Evolutionary conservation across 2,888 invertebrate genomes (phyloP).

Genomic region (Carpatolechia fugitivella): DNA sequence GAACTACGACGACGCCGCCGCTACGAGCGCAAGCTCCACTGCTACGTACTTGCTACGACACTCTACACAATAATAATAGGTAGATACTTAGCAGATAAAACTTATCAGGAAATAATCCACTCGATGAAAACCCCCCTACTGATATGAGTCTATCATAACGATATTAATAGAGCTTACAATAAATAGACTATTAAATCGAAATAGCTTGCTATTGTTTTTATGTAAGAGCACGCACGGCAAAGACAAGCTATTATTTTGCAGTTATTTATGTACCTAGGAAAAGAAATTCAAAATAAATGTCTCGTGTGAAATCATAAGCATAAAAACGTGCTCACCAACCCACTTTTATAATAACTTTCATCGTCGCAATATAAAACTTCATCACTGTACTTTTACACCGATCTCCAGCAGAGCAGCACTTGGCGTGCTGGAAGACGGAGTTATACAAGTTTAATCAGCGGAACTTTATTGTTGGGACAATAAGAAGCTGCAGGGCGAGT

Average conservation of each 20-base stretch:
- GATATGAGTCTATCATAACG: slow-evolving; percentile 1
- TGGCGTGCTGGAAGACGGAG: neutral
- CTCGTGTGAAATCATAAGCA: neutral
- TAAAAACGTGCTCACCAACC: too few species aligned
- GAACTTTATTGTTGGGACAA: slow-evolving; percentile 19
- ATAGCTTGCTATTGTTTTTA: too few species aligned
- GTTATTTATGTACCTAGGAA: too few species aligned
- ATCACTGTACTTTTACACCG: neutral
- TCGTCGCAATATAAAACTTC: neutral
- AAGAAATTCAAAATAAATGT: too few species aligned
- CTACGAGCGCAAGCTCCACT: neutral
- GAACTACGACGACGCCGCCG: slow-evolving; percentile 20
- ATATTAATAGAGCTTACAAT: slow-evolving; percentile 1
- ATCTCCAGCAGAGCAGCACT: neutral
- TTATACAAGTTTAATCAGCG: slow-evolving; percentile 6
- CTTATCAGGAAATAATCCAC: slow-evolving; percentile 9
- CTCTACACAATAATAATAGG: neutral
- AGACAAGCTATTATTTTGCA: too few species aligned
- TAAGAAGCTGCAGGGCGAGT: slow-evolving; percentile 11
- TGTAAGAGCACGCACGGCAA: too few species aligned
- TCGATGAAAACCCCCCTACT: slow-evolving; percentile 6
- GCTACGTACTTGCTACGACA: neutral
- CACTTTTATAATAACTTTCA: neutral
- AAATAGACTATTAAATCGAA: neutral
- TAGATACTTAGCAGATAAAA: neutral